Evolutionary conservation across 2,888 invertebrate genomes (phyloP).

Genomic region (Pegoplata infirma): DNA sequence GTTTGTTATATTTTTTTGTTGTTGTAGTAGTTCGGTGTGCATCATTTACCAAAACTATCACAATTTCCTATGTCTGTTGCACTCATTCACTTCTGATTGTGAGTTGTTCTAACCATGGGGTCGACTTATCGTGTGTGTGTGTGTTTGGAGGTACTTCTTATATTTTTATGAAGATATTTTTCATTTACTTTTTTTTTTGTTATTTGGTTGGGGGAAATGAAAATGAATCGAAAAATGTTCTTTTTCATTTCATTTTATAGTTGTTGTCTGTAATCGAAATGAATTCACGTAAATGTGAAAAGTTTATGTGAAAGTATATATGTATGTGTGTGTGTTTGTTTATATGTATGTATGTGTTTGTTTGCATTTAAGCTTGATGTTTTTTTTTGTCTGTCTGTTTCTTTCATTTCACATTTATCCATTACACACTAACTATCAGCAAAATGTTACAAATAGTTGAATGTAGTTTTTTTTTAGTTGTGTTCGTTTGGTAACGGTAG

Average conservation of each 20-base stretch:
- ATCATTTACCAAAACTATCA: slow-evolving; percentile 52
- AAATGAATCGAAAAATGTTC: slow-evolving; percentile 57
- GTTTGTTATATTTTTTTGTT: too few relatives aligned
- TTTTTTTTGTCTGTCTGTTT: background rate
- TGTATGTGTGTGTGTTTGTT: background rate
- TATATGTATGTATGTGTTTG: background rate
- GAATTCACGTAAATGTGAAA: slow-evolving; percentile 60
- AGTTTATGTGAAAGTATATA: slow-evolving; percentile 18
- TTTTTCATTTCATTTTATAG: slow-evolving; percentile 42
- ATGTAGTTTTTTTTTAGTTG: slow-evolving; percentile 44
- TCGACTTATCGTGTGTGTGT: too few relatives aligned
- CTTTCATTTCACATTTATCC: slow-evolving; percentile 16
- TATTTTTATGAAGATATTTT: too few relatives aligned
- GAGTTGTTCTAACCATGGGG: background rate
- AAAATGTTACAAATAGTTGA: slow-evolving; percentile 50
- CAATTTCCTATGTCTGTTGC: slow-evolving; percentile 20
- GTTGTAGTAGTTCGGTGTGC: slow-evolving; percentile 18
- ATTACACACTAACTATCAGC: slow-evolving; percentile 13
- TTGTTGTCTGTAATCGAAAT: slow-evolving; percentile 54
- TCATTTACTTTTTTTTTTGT: slow-evolving; percentile 11
- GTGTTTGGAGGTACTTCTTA: too few relatives aligned
- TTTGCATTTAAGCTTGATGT: background rate
- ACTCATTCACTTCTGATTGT: background rate
- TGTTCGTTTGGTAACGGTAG: slow-evolving; percentile 22
- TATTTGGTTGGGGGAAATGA: slow-evolving; percentile 10